Conservation (phyloP, 2,797 vertebrate species). For the Graptemys geographica region DNA sequence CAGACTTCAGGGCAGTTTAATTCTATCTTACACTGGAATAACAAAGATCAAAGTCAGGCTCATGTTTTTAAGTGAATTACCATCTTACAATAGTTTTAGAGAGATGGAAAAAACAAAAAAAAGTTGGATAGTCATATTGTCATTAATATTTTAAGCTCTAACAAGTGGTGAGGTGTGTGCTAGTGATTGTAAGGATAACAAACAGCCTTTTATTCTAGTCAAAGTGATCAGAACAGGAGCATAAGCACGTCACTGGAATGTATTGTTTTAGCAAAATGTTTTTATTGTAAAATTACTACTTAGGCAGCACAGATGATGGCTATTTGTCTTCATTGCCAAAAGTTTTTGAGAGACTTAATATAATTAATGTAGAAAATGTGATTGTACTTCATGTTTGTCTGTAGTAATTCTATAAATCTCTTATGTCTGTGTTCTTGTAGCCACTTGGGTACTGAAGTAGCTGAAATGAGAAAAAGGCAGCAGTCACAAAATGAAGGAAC, state of each 20-base stretch:
- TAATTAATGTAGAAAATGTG: conserved; percentile 47
- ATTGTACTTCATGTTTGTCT: conserved; percentile 27
- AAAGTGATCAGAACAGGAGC: accelerated
- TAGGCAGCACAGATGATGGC: not conserved
- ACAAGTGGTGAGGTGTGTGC: conserved; percentile 19
- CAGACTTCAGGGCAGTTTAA: not conserved
- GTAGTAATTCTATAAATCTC: conserved; percentile 44
- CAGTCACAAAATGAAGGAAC: conserved; percentile 96
- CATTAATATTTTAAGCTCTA: conserved; percentile 3
- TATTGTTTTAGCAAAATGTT: conserved; percentile 26
- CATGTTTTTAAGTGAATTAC: conserved; percentile 20
- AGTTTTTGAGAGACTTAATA: not conserved
- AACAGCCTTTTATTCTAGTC: not conserved
- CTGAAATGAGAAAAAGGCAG: conserved; percentile 99
- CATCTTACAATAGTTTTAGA: not conserved
- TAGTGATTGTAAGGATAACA: conserved; percentile 18
- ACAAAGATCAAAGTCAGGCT: not conserved
- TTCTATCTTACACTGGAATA: not conserved
- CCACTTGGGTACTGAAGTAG: conserved; percentile 85
- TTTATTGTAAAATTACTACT: not conserved
- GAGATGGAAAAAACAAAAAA: conserved; percentile 10
- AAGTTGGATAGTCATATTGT: not conserved
- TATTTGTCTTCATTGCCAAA: not conserved
- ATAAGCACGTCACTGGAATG: not conserved
- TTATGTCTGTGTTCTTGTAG: conserved; percentile 79